Base-by-base conservation (phyloP, 2,113 vertebrate genomes). In the Melanotaenia duboulayi region DNA sequence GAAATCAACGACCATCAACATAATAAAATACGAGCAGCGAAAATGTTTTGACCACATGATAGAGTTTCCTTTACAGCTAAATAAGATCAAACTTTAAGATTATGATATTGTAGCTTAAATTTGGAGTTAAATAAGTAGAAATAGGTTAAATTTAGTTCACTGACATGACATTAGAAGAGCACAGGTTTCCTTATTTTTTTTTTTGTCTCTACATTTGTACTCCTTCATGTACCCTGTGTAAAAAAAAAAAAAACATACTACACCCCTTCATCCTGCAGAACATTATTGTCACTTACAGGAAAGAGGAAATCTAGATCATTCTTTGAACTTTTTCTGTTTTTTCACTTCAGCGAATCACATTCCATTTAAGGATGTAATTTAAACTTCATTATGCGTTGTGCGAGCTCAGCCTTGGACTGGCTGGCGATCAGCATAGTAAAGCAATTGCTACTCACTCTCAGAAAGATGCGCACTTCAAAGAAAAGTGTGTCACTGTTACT, bases 311-410 rank as follows among this genome's bases (percentile, higher is more conserved):
- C 78, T 85, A 77, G 85, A 91, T 93, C 74, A 80, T 74, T 74
- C 84, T 93, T 93, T 92, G 82, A 93, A 91, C 88, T 89, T 89
- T 35, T 89, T 89, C 81, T 37, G 19, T 65, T 76, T 81, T 85
- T 89, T 78, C 76, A 87, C 80, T 57, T 78, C n/a, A 23, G 61
- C 80, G 71, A 86, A 91, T 84, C 88, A 76, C 86, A 78, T 82
- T 82, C 76, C 79, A 83, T 90, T 85, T 86, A 88, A 89, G 81
- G 76, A 84, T 85, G 85, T 89, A 85, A 85, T 92, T 91, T 91
- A 80, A 89, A 83, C 87, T 87, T 91, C 79, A 92, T 93, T 90
- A 88, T 87, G 58, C 54, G 62, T 88, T 63, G 81, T 82, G 57
- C 55, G 78, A 80, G 87, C 78, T 80, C 78, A 82, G 87, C 85